Evolutionary conservation across 2,888 invertebrate species (phyloP).

Genomic region (Ryuthela nishihirai): DNA sequence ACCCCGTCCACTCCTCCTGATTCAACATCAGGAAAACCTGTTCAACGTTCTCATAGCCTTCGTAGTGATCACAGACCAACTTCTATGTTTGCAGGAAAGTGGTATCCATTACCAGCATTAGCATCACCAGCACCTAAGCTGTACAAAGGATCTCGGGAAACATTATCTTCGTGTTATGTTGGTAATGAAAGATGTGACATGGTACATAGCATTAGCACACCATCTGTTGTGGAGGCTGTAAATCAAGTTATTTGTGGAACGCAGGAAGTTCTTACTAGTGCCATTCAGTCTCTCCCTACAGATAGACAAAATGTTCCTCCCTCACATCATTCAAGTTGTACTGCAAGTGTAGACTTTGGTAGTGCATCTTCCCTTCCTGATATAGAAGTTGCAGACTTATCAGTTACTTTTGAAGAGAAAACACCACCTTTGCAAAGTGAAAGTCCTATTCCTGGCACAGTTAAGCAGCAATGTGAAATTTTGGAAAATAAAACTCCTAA

Average conservation of each 20-base stretch:
- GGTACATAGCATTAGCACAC: constrained; percentile 32
- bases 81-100: constrained; percentile 22
- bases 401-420: constrained; percentile 3
- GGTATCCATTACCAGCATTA: constrained; percentile 34
- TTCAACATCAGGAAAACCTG: constrained; percentile 8
- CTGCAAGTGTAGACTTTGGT: constrained; percentile 28
- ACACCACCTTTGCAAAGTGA: constrained; percentile 14
- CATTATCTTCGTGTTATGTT: background rate
- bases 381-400: constrained; percentile 5
- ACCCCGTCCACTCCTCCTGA: constrained; percentile 12
- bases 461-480: constrained; percentile 38
- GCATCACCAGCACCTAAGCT: constrained; percentile 9
- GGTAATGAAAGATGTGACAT: background rate
- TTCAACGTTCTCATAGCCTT: constrained; percentile 29
- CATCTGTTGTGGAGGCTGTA: constrained; percentile 39
- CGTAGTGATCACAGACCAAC: constrained; percentile 24
- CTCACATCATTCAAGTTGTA: constrained; percentile 14
- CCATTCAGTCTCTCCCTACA: constrained; percentile 35
- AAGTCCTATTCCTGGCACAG: constrained; percentile 38
- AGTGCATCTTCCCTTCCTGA: constrained; percentile 26
- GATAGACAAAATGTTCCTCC: constrained; percentile 9
- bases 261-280: constrained; percentile 37
- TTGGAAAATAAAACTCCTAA: constrained; percentile 32
- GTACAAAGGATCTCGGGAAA: background rate
- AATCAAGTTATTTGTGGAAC: constrained; percentile 39